Conservation (phyloP, 2,888 invertebrate species). For the Phyto melanocephala region DNA sequence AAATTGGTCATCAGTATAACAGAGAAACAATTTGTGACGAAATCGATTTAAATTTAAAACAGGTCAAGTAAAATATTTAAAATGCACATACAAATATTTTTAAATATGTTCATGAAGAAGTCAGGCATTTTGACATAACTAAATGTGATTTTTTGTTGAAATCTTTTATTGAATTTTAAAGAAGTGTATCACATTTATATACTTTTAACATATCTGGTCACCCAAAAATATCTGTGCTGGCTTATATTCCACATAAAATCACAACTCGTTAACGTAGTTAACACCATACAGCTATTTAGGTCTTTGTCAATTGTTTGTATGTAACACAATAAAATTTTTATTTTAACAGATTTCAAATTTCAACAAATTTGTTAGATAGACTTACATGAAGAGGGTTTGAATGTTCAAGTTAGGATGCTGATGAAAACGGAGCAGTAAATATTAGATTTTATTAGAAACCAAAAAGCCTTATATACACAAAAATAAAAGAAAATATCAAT, state of each 20-base stretch:
- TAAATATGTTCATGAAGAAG: too few species aligned
- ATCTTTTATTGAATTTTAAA: too few species aligned
- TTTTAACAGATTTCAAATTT: not conserved
- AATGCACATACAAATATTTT: too few species aligned
- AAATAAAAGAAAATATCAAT: not conserved
- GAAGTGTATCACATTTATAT: too few species aligned
- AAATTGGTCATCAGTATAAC: too few species aligned
- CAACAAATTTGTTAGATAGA: not conserved
- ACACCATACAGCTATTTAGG: not conserved
- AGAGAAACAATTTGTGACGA: too few species aligned
- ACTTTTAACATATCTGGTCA: too few species aligned
- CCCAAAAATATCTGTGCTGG: too few species aligned
- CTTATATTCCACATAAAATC: not conserved
- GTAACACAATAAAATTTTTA: not conserved
- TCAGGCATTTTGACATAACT: too few species aligned
- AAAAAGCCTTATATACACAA: not conserved
- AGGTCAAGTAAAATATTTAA: too few species aligned
- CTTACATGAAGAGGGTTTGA: not conserved
- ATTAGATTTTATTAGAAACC: not conserved
- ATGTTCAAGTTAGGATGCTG: constrained; percentile 1
- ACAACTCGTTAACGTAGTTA: not conserved
- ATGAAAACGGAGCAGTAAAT: constrained; percentile 9
- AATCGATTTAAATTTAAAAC: too few species aligned
- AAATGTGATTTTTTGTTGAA: too few species aligned
- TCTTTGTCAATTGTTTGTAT: not conserved